Base-by-base conservation (phyloP, 2,113 vertebrate genomes). In the Oncorhynchus kisutch region DNA sequence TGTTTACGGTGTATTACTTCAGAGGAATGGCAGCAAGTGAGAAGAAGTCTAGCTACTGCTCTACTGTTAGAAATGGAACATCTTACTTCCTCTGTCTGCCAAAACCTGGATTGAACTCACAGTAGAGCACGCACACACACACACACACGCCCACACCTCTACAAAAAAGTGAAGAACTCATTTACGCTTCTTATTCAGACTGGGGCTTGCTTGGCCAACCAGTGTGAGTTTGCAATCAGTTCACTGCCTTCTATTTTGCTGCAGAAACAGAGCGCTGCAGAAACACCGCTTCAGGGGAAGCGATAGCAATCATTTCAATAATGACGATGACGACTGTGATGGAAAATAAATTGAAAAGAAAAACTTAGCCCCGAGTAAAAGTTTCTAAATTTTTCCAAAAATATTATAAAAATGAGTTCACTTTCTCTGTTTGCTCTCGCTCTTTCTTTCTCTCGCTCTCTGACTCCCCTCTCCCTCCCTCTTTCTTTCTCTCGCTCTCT, bases 291-390 rank as follows among this genome's bases (percentile, higher is more conserved):
- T 68, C 76, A 49, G 76, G 74, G 79, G 60, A 25, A 73, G 20
- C 57, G 48, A 66, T 13, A 74, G 78, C 72, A 82, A 13, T 71
- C 67, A 3, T 74, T 80, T 77, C 71, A 20, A 76, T 88, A 81
- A 88, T 82, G 76, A 88, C 79, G 84, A 88, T 79, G 85, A 51
- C 62, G 76, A 78, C 72, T 75, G 71, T 83, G 83, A 86, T 85
- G 83, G 83, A 86, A 90, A 91, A 88, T 82, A 81, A 81, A 87
- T 84, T 88, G 85, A 84, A 87, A 84, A 73, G 67, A 6, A 54
- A 54, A 54, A 54, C 51, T 14, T 25, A 65, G 2, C 71, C 74
- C 25, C 9, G 54, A 31, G 60, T 73, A 7, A 79, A 82, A 62
- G 49, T 81, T 70, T 49, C 11, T 20, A n/a, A 1, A 31, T 20